A percentile compares a stretch with the other conserved stretches of the same genome.
Conservation (phyloP, 2,113 vertebrate genomes). For the Corythornis madagascariensis region DNA sequence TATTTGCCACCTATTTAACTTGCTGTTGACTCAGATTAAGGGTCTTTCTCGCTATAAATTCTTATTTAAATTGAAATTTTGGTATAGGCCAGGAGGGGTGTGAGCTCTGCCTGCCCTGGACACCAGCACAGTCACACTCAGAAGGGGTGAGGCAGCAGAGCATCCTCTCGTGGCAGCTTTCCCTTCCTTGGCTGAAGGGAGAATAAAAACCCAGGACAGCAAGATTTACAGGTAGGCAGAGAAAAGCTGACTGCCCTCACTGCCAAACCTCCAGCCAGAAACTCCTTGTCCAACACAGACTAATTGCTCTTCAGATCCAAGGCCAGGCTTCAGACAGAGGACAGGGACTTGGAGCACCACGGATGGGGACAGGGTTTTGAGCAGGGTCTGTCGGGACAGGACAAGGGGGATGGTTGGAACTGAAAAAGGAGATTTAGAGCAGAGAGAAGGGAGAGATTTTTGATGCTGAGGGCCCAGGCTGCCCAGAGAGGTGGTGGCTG, state of each 20-base stretch:
- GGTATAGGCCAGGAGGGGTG: not conserved
- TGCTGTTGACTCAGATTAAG: not conserved
- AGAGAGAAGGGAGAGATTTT: not conserved
- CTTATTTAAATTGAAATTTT: too few species aligned
- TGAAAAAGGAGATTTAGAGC: not conserved
- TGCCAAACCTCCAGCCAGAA: not conserved
- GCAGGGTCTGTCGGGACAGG: not conserved
- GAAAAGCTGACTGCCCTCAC: not conserved
- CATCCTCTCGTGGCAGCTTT: not conserved
- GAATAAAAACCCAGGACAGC: not conserved
- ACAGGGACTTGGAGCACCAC: not conserved
- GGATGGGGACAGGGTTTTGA: not conserved
- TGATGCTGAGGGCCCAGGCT: not conserved
- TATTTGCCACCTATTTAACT: not conserved
- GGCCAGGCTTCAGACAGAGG: not conserved
- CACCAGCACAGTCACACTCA: not conserved
- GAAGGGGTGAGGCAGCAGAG: not conserved
- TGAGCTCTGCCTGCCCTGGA: not conserved
- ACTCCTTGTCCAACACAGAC: too few species aligned
- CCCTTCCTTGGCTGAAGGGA: not conserved
- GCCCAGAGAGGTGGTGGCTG: not conserved
- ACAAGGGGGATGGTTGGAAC: not conserved
- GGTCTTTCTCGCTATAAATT: not conserved
- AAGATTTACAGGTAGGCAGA: not conserved
- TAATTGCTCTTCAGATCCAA: fast-evolving